Percentiles rank a stretch among this genome's conserved stretches.
Conservation (phyloP, 2,888 invertebrate species). For the Cosmopolites sordidus region DNA sequence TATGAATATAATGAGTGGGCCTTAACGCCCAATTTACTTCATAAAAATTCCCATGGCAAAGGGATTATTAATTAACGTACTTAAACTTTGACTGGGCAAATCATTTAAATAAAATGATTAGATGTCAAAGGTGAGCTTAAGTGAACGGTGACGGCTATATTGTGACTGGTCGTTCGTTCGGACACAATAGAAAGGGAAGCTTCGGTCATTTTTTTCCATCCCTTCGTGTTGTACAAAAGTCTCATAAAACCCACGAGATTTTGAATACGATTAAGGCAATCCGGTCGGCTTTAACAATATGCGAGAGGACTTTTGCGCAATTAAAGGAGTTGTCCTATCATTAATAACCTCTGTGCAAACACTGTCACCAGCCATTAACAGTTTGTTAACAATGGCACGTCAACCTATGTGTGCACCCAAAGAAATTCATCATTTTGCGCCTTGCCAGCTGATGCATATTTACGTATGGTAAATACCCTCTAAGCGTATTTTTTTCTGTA, state of each 20-base stretch:
- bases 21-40: constrained; percentile 17
- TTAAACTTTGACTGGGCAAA: constrained; percentile 25
- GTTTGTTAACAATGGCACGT: constrained; percentile 41
- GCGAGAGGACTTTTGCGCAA: constrained; percentile 30
- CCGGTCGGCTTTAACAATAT: constrained; percentile 23
- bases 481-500: constrained; percentile 7
- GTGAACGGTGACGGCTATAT: constrained; percentile 27
- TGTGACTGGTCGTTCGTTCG: constrained; percentile 13
- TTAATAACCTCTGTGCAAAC: constrained; percentile 44
- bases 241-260: constrained; percentile 21
- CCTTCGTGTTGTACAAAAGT: constrained; percentile 6
- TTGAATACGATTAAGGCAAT: constrained; percentile 20
- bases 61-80: constrained; percentile 24
- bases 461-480: constrained; percentile 33
- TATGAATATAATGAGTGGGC: constrained; percentile 5
- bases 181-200: constrained; percentile 19
- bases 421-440: constrained; percentile 32
- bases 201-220: constrained; percentile 26
- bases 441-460: constrained; percentile 35
- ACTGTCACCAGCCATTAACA: constrained; percentile 44
- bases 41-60: constrained; percentile 22
- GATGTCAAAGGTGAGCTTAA: constrained; percentile 23
- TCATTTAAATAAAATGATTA: constrained; percentile 26
- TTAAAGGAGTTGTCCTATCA: constrained; percentile 36
- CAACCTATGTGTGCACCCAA: constrained; percentile 27